Conservation (phyloP, 64 coral and sea anemone species). For the Anthopleura sola region DNA sequence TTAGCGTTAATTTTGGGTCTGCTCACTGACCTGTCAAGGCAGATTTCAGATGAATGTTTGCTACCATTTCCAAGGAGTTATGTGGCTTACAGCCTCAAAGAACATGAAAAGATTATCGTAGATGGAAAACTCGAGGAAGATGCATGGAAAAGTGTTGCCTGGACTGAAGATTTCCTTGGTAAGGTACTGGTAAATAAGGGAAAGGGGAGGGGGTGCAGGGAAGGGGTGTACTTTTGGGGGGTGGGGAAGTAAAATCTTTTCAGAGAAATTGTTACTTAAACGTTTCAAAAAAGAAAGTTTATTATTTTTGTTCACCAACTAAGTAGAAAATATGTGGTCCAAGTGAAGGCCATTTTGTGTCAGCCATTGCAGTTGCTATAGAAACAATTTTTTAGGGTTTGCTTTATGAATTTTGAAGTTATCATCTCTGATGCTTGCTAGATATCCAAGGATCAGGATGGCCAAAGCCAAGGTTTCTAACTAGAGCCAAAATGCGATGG, state of each 20-base stretch:
- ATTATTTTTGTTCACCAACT: too few relatives aligned
- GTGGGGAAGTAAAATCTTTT: too few relatives aligned
- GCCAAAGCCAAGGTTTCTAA: constrained; percentile 70
- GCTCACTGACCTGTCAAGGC: background rate
- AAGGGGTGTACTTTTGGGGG: too few relatives aligned
- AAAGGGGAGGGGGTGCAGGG: too few relatives aligned
- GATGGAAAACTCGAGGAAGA: constrained; percentile 54
- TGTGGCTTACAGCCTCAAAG: constrained; percentile 34
- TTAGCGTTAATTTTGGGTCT: background rate
- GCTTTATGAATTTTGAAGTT: too few relatives aligned
- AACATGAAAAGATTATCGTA: constrained; percentile 33
- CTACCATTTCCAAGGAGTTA: constrained; percentile 55
- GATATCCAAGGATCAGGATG: constrained; percentile 82
- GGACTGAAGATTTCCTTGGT: constrained; percentile 63
- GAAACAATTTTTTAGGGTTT: too few relatives aligned
- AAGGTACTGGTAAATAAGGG: background rate
- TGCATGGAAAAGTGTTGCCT: constrained; percentile 36
- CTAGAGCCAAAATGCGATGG: constrained; percentile 80
- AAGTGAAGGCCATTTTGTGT: too few relatives aligned
- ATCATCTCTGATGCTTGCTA: background rate
- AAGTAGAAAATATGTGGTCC: too few relatives aligned
- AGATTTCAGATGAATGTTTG: constrained; percentile 25
- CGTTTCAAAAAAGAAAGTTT: too few relatives aligned
- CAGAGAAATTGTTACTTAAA: too few relatives aligned
- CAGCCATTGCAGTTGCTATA: too few relatives aligned